Conservation (phyloP, 2,113 vertebrate genomes). For the Coptodon rendalli region DNA sequence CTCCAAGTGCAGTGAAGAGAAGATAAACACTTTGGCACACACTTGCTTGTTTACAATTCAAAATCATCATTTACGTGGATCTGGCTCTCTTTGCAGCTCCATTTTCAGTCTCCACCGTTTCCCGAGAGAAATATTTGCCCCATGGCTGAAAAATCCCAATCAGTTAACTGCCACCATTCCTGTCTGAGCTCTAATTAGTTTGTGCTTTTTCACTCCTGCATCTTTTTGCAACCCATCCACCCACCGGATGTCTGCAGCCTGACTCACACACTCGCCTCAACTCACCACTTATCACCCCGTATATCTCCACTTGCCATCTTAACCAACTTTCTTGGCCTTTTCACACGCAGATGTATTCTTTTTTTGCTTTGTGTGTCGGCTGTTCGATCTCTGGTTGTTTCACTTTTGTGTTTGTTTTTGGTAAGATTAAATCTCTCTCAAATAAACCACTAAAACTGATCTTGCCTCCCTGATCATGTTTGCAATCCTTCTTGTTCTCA, state of each 20-base stretch:
- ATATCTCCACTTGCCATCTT: not conserved
- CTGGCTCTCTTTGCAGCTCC: not conserved
- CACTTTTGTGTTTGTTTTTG: not conserved
- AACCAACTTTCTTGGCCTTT: not conserved
- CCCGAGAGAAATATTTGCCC: not conserved
- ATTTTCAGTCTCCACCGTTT: not conserved
- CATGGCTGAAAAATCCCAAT: not conserved
- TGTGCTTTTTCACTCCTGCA: not conserved
- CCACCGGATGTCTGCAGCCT: not conserved
- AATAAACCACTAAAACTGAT: not conserved
- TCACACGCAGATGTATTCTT: not conserved
- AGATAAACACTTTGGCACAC: not conserved
- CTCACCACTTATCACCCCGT: not conserved
- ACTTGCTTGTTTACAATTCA: not conserved
- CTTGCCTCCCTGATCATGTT: not conserved
- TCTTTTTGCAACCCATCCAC: not conserved
- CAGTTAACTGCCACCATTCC: not conserved
- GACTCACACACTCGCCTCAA: not conserved
- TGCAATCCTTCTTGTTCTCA: not conserved
- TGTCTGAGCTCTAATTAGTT: not conserved
- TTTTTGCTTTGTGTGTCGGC: not conserved
- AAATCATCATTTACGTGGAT: not conserved
- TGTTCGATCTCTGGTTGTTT: not conserved
- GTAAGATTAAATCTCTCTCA: not conserved
- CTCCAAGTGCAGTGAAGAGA: not conserved